Evolutionary conservation across 1,140 invertebrate genomes (phyloP), one percentile per base, ranked within the genome.

Genomic region (Gryon sp.): DNA sequence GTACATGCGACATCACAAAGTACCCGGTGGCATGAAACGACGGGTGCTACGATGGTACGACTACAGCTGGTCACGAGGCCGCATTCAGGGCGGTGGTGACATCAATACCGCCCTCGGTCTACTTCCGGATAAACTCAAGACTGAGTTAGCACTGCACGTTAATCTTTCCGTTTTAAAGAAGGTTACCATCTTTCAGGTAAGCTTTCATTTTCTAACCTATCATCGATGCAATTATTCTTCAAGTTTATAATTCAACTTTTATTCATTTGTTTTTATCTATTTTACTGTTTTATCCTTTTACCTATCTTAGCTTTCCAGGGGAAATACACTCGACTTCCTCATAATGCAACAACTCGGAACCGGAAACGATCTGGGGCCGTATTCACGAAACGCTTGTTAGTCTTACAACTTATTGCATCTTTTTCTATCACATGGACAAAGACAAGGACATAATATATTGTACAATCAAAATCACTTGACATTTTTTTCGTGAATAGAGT

Each of bases 1-100:
- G 2, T 99, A 98, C 83, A 99, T 99, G 97, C 91, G 96, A 79
- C 96, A 98, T 86, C 97, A 98, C 88, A 98, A 98, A 90, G 97
- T 99, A 4, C 97, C 97, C 0, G 93, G 94, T 15, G 96, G 96
- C 5, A 97, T 99, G 94, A 98, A 98, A 86, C 91, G 95, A 19
- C 89, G 97, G 15, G 97, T 99, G 4, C 92, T 98, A 12, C 91
- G 97, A 6, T 98, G 97, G 97, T 99, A 98, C 86, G 97, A 98
- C 87, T 99, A 99, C 86, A 97, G 96, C 1, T 98, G 97, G 97
- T 98, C 96, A 0, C 92, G 97, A 72, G 97, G 97, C n/a, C 90
- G 97, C 24, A 98, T 98, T 66, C 97, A 98, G 87, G 96, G 96
- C 8, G 96, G 96, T 11, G 96, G 96, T 16, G 97, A 98, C 86